Conservation (phyloP, 1,140 invertebrate species). For the Calliphora vicina region DNA sequence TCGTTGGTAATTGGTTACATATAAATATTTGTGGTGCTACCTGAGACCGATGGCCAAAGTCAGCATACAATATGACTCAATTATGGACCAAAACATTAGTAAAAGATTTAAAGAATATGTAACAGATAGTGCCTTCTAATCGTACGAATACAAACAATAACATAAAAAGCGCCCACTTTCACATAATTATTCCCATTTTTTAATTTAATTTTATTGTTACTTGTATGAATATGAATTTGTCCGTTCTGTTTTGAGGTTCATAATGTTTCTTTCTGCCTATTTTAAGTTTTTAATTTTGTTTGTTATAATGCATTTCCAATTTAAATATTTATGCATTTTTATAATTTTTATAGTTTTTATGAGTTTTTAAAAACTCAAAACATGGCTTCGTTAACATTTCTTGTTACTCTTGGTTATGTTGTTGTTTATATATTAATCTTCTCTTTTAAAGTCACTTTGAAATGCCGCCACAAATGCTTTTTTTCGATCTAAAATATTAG, state of each 20-base stretch:
- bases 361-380: slow-evolving; percentile 10
- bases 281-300: not conserved
- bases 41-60: not conserved
- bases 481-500: not conserved
- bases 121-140: not conserved
- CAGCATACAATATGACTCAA: not conserved
- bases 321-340: slow-evolving; percentile 11
- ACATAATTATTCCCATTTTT: not conserved
- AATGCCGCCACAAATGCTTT: not conserved
- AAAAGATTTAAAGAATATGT: not conserved
- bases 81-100: not conserved
- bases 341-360: slow-evolving; percentile 15
- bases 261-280: too few species aligned
- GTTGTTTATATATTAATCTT: not conserved
- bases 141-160: not conserved
- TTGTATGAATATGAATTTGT: not conserved
- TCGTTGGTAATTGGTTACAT: not conserved
- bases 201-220: not conserved
- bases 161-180: not conserved
- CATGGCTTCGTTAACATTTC: not conserved
- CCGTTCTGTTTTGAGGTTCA: too few species aligned
- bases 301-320: not conserved
- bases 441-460: too few species aligned
- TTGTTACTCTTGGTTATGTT: not conserved
- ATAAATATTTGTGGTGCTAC: not conserved